phyloP scores from a whole-genome alignment of 2,113 vertebrate species.

The Pandion haliaetus region DNA sequence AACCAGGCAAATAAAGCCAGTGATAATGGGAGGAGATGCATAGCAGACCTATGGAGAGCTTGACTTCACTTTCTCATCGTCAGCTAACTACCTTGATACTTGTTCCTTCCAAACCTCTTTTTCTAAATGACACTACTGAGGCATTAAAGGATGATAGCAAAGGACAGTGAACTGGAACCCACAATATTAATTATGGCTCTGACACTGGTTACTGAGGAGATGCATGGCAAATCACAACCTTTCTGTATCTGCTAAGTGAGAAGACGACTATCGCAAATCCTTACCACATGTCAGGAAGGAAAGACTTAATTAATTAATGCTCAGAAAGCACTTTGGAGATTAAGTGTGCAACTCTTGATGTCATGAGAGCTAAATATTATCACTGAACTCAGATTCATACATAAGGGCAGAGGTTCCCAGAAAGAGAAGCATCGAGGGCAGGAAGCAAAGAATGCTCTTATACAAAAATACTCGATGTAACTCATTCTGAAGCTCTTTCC shows the following conservation, averaged over 20 bases:
- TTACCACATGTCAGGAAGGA: neutral
- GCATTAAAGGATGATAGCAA: neutral
- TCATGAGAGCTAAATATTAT: neutral
- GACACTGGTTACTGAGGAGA: neutral
- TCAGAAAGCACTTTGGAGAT: neutral
- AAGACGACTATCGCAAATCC: neutral
- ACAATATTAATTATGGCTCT: neutral
- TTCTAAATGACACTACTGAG: neutral
- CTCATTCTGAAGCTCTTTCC: neutral
- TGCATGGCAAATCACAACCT: neutral
- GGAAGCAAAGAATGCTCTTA: neutral
- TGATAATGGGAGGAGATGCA: neutral
- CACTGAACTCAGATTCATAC: neutral
- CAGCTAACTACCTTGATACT: neutral
- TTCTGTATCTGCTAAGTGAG: neutral
- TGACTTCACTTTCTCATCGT: neutral
- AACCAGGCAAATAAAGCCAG: neutral
- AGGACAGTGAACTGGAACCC: neutral
- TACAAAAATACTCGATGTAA: neutral
- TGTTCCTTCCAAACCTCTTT: neutral
- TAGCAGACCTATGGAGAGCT: neutral
- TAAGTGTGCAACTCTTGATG: neutral
- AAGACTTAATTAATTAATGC: slow-evolving; percentile 6
- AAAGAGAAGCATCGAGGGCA: neutral
- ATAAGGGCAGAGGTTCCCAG: neutral